Evolutionary conservation across 2,797 vertebrate species (phyloP).

Genomic region (Pterois miles): DNA sequence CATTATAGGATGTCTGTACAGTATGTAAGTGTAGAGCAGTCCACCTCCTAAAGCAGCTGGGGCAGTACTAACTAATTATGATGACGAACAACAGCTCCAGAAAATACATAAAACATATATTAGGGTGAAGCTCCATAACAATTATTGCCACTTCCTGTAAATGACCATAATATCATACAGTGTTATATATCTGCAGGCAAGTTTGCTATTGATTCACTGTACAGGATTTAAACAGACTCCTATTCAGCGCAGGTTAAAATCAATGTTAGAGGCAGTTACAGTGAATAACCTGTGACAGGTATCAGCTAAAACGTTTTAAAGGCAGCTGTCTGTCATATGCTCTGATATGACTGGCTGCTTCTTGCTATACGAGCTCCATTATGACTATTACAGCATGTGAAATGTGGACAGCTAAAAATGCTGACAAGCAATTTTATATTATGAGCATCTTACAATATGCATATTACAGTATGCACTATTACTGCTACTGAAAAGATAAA

Average conservation of each 20-base stretch:
- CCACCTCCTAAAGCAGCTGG: not conserved
- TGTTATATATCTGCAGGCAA: not conserved
- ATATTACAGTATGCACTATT: no score
- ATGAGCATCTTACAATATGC: not conserved
- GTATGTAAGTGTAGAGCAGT: conserved; percentile 4
- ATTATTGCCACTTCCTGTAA: not conserved
- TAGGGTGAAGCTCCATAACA: not conserved
- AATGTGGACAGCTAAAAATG: not conserved
- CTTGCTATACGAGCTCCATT: not conserved
- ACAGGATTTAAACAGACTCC: conserved; percentile 1
- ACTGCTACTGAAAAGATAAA: no score
- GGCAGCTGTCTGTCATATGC: not conserved
- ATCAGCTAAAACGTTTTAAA: not conserved
- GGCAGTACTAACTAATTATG: not conserved
- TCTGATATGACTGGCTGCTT: not conserved
- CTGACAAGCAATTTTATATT: not conserved
- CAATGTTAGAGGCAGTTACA: not conserved
- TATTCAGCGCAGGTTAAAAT: not conserved
- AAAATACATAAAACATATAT: not conserved
- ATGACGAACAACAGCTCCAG: not conserved
- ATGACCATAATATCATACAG: not conserved
- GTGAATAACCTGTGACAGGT: not conserved
- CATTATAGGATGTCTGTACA: not conserved
- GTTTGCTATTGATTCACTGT: not conserved
- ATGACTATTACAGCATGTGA: not conserved